Conservation (phyloP, 2,113 vertebrate species). For the Setophaga petechia region DNA sequence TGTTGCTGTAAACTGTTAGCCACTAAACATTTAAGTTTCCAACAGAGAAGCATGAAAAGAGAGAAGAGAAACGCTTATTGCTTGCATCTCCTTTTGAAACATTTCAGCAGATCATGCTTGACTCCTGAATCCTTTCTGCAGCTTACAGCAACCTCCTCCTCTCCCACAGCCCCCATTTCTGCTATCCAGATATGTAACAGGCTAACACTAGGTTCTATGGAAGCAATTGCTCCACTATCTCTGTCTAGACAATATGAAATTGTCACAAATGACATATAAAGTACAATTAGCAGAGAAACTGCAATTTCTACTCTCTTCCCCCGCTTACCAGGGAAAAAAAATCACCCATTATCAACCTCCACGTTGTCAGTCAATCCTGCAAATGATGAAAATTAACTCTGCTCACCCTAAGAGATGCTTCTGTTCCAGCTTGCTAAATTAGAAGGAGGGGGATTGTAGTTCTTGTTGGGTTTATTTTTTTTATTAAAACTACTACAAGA, state of each 20-base stretch:
- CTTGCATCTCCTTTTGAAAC: background rate
- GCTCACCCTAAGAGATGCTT: slow-evolving; percentile 35
- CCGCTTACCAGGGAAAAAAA: slow-evolving; percentile 21
- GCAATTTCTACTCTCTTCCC: slow-evolving; percentile 74
- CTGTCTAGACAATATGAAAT: slow-evolving; percentile 79
- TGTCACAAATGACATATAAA: slow-evolving; percentile 76
- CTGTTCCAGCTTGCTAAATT: slow-evolving; percentile 50
- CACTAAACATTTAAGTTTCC: background rate
- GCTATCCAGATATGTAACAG: slow-evolving; percentile 56
- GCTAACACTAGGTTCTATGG: slow-evolving; percentile 50
- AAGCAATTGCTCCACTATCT: slow-evolving; percentile 65
- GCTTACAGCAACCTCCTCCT: background rate
- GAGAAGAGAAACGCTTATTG: background rate
- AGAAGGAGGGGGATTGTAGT: background rate
- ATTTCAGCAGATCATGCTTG: background rate
- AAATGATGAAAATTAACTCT: slow-evolving; percentile 63
- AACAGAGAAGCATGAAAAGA: background rate
- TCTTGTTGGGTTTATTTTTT: background rate
- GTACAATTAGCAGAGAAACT: slow-evolving; percentile 75
- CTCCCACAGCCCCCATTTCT: background rate
- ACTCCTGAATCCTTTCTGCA: background rate
- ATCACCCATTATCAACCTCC: slow-evolving; percentile 67
- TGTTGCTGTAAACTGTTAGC: background rate
- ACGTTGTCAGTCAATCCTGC: slow-evolving; percentile 68
- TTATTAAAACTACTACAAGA: slow-evolving; percentile 42